Conservation (phyloP, 37 sponge, comb jelly and placozoan genomes). For the Aplysina aerophoba region DNA sequence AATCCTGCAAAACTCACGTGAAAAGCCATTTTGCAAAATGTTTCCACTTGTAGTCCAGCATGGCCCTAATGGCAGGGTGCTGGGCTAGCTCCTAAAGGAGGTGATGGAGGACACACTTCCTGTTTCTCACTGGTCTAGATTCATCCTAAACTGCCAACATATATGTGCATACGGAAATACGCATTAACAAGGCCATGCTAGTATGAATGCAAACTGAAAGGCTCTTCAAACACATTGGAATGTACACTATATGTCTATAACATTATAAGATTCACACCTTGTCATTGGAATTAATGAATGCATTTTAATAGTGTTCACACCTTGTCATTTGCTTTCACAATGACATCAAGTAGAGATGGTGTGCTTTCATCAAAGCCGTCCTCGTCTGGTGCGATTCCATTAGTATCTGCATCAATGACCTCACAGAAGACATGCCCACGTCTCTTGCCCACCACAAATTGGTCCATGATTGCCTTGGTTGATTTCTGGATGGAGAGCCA, state of each 20-base stretch:
- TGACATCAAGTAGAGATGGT: not conserved
- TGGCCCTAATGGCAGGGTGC: conserved; percentile 19
- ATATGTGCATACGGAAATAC: too few relatives aligned
- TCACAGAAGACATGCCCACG: conserved; percentile 5
- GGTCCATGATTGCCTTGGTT: conserved; percentile 20
- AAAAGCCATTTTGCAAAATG: conserved; percentile 5
- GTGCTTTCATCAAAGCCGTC: not conserved
- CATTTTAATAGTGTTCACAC: conserved; percentile 1
- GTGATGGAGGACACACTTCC: too few relatives aligned
- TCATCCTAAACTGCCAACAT: too few relatives aligned
- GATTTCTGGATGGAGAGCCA: conserved; percentile 9
- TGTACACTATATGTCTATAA: too few relatives aligned
- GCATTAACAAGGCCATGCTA: too few relatives aligned
- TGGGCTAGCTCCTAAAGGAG: not conserved
- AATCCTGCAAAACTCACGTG: not conserved
- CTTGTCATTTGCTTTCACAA: conserved; percentile 5
- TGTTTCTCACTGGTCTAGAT: too few relatives aligned
- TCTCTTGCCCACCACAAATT: conserved; percentile 26
- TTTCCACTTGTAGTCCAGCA: conserved; percentile 28
- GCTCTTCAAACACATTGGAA: too few relatives aligned
- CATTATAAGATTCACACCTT: too few relatives aligned
- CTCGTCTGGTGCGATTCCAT: conserved; percentile 2
- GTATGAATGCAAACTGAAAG: too few relatives aligned
- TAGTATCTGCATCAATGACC: conserved; percentile 9
- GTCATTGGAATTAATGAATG: too few relatives aligned